Conservation (phyloP, 2,888 invertebrate genomes). For the Sinodicranocentrus sp. region DNA sequence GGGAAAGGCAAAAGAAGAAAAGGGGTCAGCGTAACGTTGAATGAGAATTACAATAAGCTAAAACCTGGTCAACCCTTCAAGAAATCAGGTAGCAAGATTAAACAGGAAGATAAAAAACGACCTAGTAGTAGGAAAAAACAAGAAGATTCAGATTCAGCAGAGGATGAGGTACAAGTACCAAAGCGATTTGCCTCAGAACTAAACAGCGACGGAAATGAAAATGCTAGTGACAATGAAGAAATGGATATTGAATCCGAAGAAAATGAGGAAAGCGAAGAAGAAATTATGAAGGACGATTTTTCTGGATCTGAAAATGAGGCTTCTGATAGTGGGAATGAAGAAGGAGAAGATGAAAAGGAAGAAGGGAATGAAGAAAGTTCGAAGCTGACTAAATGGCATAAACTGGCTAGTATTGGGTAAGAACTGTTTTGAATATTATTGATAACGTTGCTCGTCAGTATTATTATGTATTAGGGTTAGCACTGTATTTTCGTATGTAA, state of each 20-base stretch:
- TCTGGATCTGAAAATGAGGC: slow-evolving; percentile 67
- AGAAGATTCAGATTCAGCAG: slow-evolving; percentile 77
- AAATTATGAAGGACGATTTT: slow-evolving; percentile 66
- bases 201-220: slow-evolving; percentile 60
- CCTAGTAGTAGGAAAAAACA: not conserved
- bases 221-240: slow-evolving; percentile 77
- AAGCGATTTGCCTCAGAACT: not conserved
- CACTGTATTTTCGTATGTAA: too few relatives aligned
- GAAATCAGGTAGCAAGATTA: not conserved
- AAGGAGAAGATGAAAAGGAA: slow-evolving; percentile 76
- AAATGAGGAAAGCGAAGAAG: slow-evolving; percentile 53
- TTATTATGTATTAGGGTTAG: too few relatives aligned
- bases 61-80: slow-evolving; percentile 70
- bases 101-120: too few relatives aligned
- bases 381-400: slow-evolving; percentile 78
- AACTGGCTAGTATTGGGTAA: slow-evolving; percentile 77
- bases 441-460: too few relatives aligned
- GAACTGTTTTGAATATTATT: too few relatives aligned
- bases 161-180: slow-evolving; percentile 73
- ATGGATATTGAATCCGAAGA: slow-evolving; percentile 19
- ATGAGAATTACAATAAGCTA: slow-evolving; percentile 75
- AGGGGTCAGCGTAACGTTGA: slow-evolving; percentile 80
- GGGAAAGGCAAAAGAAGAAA: slow-evolving; percentile 75
- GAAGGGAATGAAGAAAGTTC: slow-evolving; percentile 76
- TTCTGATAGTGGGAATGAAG: slow-evolving; percentile 77